Evolutionary conservation across 2,113 vertebrate species (phyloP), one percentile per base, ranked within the genome.

Genomic region (Panurus biarmicus): DNA sequence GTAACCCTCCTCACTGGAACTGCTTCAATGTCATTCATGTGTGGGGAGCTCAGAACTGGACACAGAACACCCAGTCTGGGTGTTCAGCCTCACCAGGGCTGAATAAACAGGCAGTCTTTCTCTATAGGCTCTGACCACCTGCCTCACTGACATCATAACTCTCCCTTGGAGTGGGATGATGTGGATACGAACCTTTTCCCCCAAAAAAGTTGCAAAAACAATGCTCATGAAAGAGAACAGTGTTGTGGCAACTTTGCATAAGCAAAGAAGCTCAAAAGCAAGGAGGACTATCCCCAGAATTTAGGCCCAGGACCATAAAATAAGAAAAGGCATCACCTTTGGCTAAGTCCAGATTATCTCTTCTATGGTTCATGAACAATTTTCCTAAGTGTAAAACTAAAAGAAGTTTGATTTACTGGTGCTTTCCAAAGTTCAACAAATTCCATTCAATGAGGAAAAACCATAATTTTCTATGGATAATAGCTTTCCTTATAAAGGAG

Each of bases 21-120:
- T 4, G 2, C 17, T 56, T 60, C 58, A 35, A 4, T 14, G 3
- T 35, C 2, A 1, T 1, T 70, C 14, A 38, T 33, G 7, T 29
- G 19, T 2, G 3, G 40, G 12, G 14, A 66, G 29, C 14, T 36
- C 38, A 38, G 69, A 56, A 45, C 8, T 11, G 28, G 12, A 28
- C 33, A 67, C 35, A 67, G 25, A 33, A 25, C 28, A 50, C 11
- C 24, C 18, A 0, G 1, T 42, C 29, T 31, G 5, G 13, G n/a
- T n/a, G n/a, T n/a, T n/a, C n/a, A n/a, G n/a, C 33, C 26, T 66
- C 42, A 61, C 5, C 17, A 35, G 47, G 20, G 3, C 33, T 73
- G 56, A 78, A 35, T 15, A 76, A 61, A 76, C 1, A 4, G 17
- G 6, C 2, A 4, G 18, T 14, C 26, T 20, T 36, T 44, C 69